Evolutionary conservation across 2,888 invertebrate species (phyloP), one percentile per base, ranked within the genome.

Genomic region (Mimachlamys varia): DNA sequence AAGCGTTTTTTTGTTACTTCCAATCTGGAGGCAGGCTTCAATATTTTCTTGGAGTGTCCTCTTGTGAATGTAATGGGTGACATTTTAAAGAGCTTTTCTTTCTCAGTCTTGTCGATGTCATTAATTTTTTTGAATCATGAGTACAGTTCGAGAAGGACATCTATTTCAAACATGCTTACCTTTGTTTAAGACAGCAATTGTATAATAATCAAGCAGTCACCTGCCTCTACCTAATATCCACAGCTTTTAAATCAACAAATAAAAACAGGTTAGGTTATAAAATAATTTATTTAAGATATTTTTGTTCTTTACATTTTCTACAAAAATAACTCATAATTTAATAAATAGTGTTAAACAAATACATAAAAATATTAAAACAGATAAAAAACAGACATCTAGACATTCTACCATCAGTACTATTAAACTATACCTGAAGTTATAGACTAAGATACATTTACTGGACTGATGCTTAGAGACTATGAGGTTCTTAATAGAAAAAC

Each of bases 311-410:
- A 76, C 76, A 76, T 27, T 76, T 76, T 76, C 76, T 76, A 76
- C 76, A 76, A 76, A 76, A 76, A 76, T 76, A 76, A 76, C 76
- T 76, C 76, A 76, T 76, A 76, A 33, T 33, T 76, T 76, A 76
- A 76, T 76, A 76, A 76, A 76, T 76, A 76, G 76, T 27, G 33
- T 27, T 76, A 76, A 76, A 76, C 76, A 76, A 76, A 76, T 76
- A 76, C 76, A 76, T 76, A 76, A 76, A 76, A 76, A 76, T 76
- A 76, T 76, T 76, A 76, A 76, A 76, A 76, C 76, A 76, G 76
- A 76, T 76, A 76, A 33, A 76, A 76, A 76, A 33, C 27, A 76
- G 2, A 76, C 22, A 76, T 76, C 76, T 76, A 76, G 76, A 76
- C 76, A 76, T 76, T 76, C 76, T 76, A 76, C 76, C 76, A 76